Evolutionary conservation across 1,140 invertebrate genomes (phyloP), one percentile per base, ranked within the genome.

Genomic region (Steinernema khuongi): DNA sequence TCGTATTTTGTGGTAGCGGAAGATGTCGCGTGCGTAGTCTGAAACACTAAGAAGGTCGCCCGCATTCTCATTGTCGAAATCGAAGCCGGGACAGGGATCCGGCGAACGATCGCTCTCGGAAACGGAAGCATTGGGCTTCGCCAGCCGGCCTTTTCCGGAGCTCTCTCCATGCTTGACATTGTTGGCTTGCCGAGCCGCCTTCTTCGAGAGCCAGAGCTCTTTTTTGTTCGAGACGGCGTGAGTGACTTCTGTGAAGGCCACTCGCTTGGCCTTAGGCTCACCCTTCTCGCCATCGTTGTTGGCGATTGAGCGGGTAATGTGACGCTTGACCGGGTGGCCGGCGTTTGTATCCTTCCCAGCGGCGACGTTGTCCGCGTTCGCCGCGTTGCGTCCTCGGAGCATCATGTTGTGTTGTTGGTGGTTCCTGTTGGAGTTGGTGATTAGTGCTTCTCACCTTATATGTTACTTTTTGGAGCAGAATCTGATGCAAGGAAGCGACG

Each of bases 21-120:
- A 98, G 79, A 97, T 97, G 76, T 97, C 93, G 88, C 90, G 90
- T 19, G 93, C 94, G 88, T 97, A 99, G 66, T 91, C 87, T 0
- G 93, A 91, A 0, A 94, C 91, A 86, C 93, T 91, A 81, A 90
- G 91, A 2, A 90, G 90, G 87, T 97, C 93, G 77, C 89, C 88
- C 87, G 90, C 90, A 83, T 91, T 93, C 83, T 93, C 92, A 77
- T 88, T 88, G 86, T 98, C 96, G 87, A 93, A 94, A 86, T 97
- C 93, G 60, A 75, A 77, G 11, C 72, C 76, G 1, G 81, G 79
- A 43, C 76, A 78, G 1, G 78, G 76, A 75, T 86, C 84, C 28
- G 72, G 70, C 4, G 60, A 71, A 17, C 2, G 29, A 31, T 31
- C 14, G 67, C 2, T 4, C 31, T 31, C 32, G 7, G 4, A 18